A percentile compares a stretch with the other conserved stretches of the same genome.
Conservation (phyloP, 2,797 vertebrate species). For the Chelidonichthys spinosus region DNA sequence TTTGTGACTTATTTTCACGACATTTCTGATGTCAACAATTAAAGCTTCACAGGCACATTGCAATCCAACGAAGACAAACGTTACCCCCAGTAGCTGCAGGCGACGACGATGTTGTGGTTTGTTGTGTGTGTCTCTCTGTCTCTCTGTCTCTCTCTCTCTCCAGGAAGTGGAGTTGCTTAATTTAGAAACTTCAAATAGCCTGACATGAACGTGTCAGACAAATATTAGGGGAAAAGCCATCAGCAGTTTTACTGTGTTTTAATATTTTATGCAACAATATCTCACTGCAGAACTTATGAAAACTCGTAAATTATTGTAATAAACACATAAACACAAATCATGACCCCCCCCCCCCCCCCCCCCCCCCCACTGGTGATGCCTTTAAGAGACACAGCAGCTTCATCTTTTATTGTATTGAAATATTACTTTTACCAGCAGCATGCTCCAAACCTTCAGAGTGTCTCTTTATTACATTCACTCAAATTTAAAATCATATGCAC, state of each 20-base stretch:
- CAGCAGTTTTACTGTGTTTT: neutral
- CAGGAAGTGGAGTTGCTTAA: conserved; percentile 21
- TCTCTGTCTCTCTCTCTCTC: neutral
- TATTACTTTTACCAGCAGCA: neutral
- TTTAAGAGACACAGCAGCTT: neutral
- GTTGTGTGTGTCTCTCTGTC: neutral
- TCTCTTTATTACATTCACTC: neutral
- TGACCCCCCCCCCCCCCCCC: neutral
- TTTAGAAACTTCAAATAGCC: neutral
- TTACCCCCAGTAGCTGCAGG: neutral
- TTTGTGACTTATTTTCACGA: neutral
- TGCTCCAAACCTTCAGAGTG: neutral
- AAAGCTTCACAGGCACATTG: neutral
- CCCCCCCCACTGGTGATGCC: no score
- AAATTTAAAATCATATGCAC: neutral
- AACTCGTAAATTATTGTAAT: neutral
- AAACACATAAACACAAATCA: neutral
- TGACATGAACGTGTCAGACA: neutral
- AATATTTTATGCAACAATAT: neutral
- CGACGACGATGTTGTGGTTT: neutral
- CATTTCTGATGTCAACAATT: neutral
- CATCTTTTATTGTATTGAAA: neutral
- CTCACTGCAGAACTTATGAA: neutral
- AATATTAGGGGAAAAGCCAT: neutral
- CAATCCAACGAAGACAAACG: no score